These are phyloP conservation scores for Xanthorhoe spadicearia DNA, from an alignment of 2,888 invertebrate species.

Conservation along the genomic window DNA sequence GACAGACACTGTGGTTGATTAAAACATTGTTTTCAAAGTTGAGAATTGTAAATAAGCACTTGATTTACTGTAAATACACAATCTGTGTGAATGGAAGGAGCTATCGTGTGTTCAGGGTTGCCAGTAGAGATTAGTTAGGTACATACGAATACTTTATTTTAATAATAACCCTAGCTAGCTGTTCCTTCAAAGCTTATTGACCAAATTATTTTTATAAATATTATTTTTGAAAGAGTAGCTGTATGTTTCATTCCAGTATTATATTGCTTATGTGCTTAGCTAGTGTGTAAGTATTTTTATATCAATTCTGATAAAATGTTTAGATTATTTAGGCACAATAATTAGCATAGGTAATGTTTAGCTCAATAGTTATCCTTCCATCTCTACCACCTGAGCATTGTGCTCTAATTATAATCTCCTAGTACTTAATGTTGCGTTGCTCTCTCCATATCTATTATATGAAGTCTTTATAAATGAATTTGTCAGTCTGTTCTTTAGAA, in stretches of 20 bases:
- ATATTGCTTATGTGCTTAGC: slow-evolving; percentile 48
- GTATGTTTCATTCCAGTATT: slow-evolving; percentile 52
- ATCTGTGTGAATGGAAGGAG: slow-evolving; percentile 11
- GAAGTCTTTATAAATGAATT: neutral
- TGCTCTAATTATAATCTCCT: slow-evolving; percentile 32
- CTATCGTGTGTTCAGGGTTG: slow-evolving; percentile 18
- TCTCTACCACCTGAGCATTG: slow-evolving; percentile 36
- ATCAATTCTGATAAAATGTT: slow-evolving; percentile 18
- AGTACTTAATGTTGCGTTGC: slow-evolving; percentile 5
- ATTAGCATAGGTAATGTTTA: slow-evolving; percentile 40
- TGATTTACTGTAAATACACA: slow-evolving; percentile 29
- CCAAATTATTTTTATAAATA: slow-evolving; percentile 38
- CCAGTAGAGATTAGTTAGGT: slow-evolving; percentile 8
- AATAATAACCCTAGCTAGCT: slow-evolving; percentile 1
- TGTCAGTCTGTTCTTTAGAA: slow-evolving; percentile 2
- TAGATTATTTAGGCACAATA: slow-evolving; percentile 28
- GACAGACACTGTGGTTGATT: neutral
- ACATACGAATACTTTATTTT: neutral
- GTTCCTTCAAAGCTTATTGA: slow-evolving; percentile 29
- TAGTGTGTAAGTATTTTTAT: slow-evolving; percentile 34
- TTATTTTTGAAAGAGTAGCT: slow-evolving; percentile 22
- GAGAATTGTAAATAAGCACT: slow-evolving; percentile 27
- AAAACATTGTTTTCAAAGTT: neutral
- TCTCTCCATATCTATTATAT: neutral
- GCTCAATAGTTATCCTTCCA: slow-evolving; percentile 54